Base-by-base conservation (phyloP, 1,140 invertebrate species). In the Caerostris darwini region DNA sequence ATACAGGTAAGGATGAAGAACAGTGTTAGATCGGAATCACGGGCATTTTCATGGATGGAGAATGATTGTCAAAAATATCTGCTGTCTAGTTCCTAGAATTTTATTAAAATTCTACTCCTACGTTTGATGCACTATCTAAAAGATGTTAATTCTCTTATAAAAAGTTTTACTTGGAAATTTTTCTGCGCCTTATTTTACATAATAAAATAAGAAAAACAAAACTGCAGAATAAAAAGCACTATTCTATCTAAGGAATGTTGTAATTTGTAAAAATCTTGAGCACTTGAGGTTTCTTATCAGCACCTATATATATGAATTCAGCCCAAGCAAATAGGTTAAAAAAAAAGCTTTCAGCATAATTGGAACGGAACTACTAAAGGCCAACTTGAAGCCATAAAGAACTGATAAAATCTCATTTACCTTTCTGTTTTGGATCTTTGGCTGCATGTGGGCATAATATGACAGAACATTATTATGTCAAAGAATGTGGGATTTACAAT, bases 381-480 rank as follows among this genome's bases (percentile, higher is more conserved):
- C 90, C 56, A 82, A 91, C 5, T 82, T 82, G 81, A 93, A 87
- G 83, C 83, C 92, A 94, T 57, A 87, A 94, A 94, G 19, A 56
- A 87, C 86, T 88, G 67, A 89, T 59, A 92, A 94, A 93, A 92
- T 67, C 94, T 88, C 54, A 67, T 58, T 93, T 92, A 94, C 90
- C 90, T 90, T 92, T 93, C 88, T 94, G 93, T 94, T 94, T 94
- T 19, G 81, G 77, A 83, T 94, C 93, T 94, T 94, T 94, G 87
- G 93, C 93, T 94, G 88, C 93, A 94, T 94, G 92, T 94, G 86
- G 86, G 67, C 69, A 88, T 71, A 93, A 88, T 54, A 94, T 90
- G 71, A 94, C 71, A 69, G 58, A 90, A 85, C 50, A 94, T 94
- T 64, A 89, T 93, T 93, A 57, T 57, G 61, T 83, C 64, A 91